Conservation (phyloP, 2,113 vertebrate species). For the Trochalopteron elliotii region DNA sequence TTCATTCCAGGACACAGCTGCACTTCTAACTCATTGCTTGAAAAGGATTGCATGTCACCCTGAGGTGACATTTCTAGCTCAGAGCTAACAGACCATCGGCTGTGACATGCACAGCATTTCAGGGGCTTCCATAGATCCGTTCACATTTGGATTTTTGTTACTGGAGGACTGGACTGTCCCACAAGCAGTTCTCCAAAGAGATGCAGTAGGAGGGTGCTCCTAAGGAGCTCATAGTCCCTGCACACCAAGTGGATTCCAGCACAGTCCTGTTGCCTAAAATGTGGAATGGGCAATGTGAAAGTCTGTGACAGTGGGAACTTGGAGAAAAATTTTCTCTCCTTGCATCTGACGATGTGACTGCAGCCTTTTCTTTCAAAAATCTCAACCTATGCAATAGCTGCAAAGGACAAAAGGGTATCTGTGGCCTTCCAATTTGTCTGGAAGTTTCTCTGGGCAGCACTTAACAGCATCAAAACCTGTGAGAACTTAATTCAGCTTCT, state of each 20-base stretch:
- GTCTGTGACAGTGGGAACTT: not conserved
- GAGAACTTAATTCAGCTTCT: not conserved
- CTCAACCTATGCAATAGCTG: not conserved
- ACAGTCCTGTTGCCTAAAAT: not conserved
- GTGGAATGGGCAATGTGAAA: not conserved
- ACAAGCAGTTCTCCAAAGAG: not conserved
- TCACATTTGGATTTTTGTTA: not conserved
- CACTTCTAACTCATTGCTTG: not conserved
- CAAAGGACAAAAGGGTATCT: not conserved
- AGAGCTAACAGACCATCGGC: fast-evolving
- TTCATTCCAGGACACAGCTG: not conserved
- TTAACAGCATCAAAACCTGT: not conserved
- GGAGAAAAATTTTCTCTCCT: not conserved
- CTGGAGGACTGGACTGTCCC: not conserved
- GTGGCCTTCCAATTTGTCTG: not conserved
- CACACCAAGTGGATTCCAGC: not conserved
- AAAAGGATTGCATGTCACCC: not conserved
- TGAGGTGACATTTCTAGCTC: not conserved
- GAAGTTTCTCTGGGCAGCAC: not conserved
- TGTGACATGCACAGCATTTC: not conserved
- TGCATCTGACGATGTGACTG: not conserved
- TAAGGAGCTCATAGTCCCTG: not conserved
- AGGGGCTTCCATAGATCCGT: fast-evolving
- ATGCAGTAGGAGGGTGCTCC: not conserved
- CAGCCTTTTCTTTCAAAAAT: not conserved